Conservation (phyloP, 2,113 vertebrate species). For the Lepus timidus region DNA sequence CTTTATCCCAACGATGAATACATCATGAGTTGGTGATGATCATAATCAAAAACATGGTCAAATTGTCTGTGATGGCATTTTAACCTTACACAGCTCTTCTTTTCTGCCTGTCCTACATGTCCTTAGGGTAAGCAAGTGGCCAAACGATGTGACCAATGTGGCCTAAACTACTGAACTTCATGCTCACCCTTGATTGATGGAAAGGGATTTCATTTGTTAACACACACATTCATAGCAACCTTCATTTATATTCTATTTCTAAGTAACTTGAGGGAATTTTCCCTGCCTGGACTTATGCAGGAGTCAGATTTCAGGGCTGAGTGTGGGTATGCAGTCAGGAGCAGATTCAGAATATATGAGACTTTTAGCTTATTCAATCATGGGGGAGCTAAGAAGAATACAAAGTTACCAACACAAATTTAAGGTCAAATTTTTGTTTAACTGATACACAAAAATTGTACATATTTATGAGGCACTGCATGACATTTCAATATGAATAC, state of each 20-base stretch:
- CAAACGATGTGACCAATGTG: neutral
- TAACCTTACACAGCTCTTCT: neutral
- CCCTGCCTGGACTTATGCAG: neutral
- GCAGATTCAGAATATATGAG: neutral
- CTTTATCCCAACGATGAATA: neutral
- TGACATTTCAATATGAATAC: too few relatives aligned
- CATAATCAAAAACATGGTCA: neutral
- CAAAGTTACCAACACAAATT: neutral
- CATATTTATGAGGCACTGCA: too few relatives aligned
- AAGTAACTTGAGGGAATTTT: neutral
- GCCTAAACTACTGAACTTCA: neutral
- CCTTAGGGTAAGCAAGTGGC: neutral
- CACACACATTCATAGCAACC: neutral
- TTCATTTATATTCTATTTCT: conserved; percentile 1
- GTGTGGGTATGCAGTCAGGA: neutral
- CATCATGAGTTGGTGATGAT: neutral
- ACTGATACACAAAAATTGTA: too few relatives aligned
- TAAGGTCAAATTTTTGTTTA: neutral
- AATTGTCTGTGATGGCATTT: neutral
- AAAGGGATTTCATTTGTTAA: conserved; percentile 22
- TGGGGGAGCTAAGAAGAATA: neutral
- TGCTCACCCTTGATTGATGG: neutral
- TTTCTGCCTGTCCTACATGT: neutral
- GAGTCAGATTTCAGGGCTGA: neutral
- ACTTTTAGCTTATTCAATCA: neutral